Base-by-base conservation (phyloP, 2,113 vertebrate genomes). In the Cranoglanis bouderius region DNA sequence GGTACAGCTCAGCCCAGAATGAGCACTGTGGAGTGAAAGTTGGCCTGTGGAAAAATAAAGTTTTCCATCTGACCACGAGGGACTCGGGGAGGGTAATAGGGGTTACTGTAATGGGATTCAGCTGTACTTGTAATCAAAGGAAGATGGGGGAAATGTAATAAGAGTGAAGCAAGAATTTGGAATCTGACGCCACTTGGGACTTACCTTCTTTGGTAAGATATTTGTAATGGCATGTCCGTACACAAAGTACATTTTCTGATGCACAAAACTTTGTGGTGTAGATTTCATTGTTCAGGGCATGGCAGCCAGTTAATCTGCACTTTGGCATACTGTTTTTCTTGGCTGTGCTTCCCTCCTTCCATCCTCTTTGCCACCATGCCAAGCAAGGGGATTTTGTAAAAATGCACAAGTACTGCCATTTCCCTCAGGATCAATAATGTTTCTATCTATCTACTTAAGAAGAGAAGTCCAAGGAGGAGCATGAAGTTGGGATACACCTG, bases 111-210 rank as follows among this genome's bases (percentile, higher is more conserved):
- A 95, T 95, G 90, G 92, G 90, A 95, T 88, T 94, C 95, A 96
- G 95, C 94, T 96, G 95, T 93, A 90, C 84, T 87, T 85, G 88
- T 95, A 95, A 96, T 96, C 94, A 95, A 94, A 94, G 91, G 87
- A 94, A 94, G 92, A 95, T 93, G 93, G 92, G 59, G 92, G 94
- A 95, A 93, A 95, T 93, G 94, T 94, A 92, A 91, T 87, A 74
- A 92, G 93, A 89, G 85, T 77, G 10, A 46, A 92, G 91, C 84
- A 90, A 85, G 86, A 93, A 92, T 92, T 92, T 91, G 77, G 49
- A 87, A 59, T 78, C 21, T 83, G 74, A 32, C 14, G 46, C 80
- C 55, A 61, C 55, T 81, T 26, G 57, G 61, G 38, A 70, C n/a
- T 67, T 84, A 24, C 78, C 63, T 55, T 32, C 77, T 81, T 35